Base-by-base conservation (phyloP, 2,888 invertebrate species). In the Drosophila macrothrix region DNA sequence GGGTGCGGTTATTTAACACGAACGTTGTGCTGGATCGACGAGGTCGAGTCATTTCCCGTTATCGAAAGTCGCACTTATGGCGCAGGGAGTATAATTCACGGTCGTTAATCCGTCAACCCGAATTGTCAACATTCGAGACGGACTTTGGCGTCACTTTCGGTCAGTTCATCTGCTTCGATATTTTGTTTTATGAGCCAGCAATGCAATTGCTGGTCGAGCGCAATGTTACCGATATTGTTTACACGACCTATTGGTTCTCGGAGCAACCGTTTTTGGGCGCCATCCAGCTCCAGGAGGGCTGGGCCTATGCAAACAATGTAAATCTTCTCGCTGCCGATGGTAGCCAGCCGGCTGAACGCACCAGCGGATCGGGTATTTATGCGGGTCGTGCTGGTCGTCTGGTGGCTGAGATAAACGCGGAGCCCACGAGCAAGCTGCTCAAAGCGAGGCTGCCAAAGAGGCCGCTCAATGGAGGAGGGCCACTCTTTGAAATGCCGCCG, bases 91-190 rank as follows among this genome's bases (percentile, higher is more conserved):
- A 94, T 94, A 6, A 95, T 94, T 33, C 92, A 91, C 9, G 94
- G 94, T 78, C 93, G 92, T 82, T 91, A 19, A 80, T 90, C 4
- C 67, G 69, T 1, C 91, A 93, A 2, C 94, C 95, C 0, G 95
- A 96, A 35, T 80, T 95, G n/a, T 94, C 95, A 0, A 93, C 94
- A 0, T 97, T 97, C 88, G 92, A 91, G 0, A 96, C 97, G 0
- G 97, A 97, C 91, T 97, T 97, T 85, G 96, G 96, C 6, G 96
- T 96, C 0, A 95, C 94, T 5, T 97, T 97, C 90, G 97, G 97
- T 1, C 95, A 96, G 78, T 96, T 96, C 90, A 96, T 96, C 56
- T 98, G 98, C 92, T 98, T 97, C 91, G 98, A 98, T 89, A 94
- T 97, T 41, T 91, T 97, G 86, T 97, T 96, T 93, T 94, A 95